Evolutionary conservation across 2,888 invertebrate species (phyloP), one percentile per base, ranked within the genome.

Genomic region (Limnephilus rhombicus): DNA sequence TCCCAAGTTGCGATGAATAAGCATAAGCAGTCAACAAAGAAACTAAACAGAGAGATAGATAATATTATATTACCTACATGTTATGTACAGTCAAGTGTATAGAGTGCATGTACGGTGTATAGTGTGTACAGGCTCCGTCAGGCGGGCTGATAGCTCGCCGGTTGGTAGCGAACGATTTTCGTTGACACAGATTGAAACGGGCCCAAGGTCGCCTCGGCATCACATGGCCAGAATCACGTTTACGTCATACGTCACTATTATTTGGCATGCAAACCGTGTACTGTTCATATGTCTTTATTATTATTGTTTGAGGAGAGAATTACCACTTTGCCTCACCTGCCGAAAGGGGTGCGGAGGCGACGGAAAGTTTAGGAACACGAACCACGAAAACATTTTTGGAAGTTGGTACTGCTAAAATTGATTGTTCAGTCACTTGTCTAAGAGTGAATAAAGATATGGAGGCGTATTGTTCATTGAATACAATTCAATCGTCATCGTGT

Each of bases 171-270:
- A 90, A 82, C 24, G 49, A 90, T 90, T 90, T 83, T 82, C 90
- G 85, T 85, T 90, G 90, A 90, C 90, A 90, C 90, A 82, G 85
- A 90, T 90, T 37, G 85, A 31, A 90, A 90, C 41, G 53, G 29
- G 90, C 85, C 49, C 90, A 90, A 90, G 90, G 90, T 85, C 83
- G 83, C n/a, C 90, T 34, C 85, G 85, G 41, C 90, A 37, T 85
- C 68, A 68, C 88, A 37, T 80, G 80, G 68, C 80, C 80, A 31
- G 37, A 68, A 41, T n/a, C 88, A n/a, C 80, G 68, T 34, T 80
- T 80, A 37, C 88, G 87, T 53, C 87, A 53, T 37, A 68, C 88
- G 88, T 80, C 80, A 86, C 86, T 15, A 86, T 86, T 49, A 86
- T 86, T 86, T 80, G 80, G 88, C 88, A 89, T 80, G 88, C 88